Base-by-base conservation (phyloP, 1,140 invertebrate genomes). In the Aphis gossypii region DNA sequence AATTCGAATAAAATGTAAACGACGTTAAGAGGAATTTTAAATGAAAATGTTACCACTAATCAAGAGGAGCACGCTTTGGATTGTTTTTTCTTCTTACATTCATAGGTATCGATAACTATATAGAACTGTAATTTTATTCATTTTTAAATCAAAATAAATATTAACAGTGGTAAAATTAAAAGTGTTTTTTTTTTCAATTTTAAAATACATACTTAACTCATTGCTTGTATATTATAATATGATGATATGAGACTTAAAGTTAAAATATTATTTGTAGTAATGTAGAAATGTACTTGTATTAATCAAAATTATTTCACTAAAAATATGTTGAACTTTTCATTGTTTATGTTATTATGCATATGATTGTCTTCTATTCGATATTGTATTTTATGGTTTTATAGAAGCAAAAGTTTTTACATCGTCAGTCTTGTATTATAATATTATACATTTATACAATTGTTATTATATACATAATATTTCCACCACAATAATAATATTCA, bases 391-490 rank as follows among this genome's bases (percentile, higher is more conserved):
- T 4, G 38, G 83, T 30, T 41, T 86, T 25, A 30, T 35, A 35
- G 11, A 41, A 86, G 41, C 1, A 18, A 86, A 44, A 86, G 83
- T 86, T 86, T 86, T 86, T 86, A 41, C 11, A 86, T 9, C 23
- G 25, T 86, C 41, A 30, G 25, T 86, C 11, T 86, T 41, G 44
- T 86, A 86, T 25, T 20, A 35, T 41, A 44, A 35, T 41, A 44
- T 86, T 41, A 86, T 46, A 86, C 38, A 83, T 30, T 86, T 41
- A 86, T 46, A 86, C 38, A 83, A 83, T 83, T 83, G 83, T 86
- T 86, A 41, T 38, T 25, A 86, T 46, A 86, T 9, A 86, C 23
- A 41, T 83, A 76, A n/a, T 83, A 83, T 83, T 83, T 83, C 38
- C 82, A 11, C 60, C 4, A 23, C 60, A 76, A 76, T 76, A 76